These are phyloP conservation scores for Allobates femoralis DNA, from an alignment of 2,797 vertebrate genomes.

Conservation along the genomic window DNA sequence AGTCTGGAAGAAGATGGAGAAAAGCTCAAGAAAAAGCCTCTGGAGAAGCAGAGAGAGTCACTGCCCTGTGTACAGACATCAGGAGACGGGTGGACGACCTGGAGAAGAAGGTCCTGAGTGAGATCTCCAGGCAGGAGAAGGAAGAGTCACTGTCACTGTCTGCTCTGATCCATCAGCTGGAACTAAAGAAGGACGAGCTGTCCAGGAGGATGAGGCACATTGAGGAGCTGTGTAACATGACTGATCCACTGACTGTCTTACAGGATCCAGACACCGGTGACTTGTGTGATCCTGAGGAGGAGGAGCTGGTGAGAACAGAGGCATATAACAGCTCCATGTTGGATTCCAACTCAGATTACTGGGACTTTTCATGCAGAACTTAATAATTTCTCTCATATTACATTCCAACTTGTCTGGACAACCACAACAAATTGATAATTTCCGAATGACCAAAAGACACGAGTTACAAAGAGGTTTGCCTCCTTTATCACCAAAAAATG, in stretches of 20 bases:
- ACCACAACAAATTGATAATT: neutral
- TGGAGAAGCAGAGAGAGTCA: neutral
- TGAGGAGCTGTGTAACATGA: conserved; percentile 17
- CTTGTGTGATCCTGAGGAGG: conserved; percentile 13
- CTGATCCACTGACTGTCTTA: conserved; percentile 6
- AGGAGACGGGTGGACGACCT: conserved; percentile 11
- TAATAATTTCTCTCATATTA: neutral
- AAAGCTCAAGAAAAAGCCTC: neutral
- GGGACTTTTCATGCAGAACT: neutral
- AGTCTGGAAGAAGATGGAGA: neutral
- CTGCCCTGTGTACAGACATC: neutral
- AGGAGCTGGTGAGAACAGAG: neutral
- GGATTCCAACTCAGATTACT: neutral
- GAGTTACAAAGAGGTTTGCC: neutral
- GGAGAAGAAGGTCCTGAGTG: conserved; percentile 1
- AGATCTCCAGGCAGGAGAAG: conserved; percentile 2
- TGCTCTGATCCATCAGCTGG: neutral
- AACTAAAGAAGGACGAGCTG: conserved; percentile 2
- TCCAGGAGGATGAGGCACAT: conserved; percentile 4
- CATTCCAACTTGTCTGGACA: neutral
- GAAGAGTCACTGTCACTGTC: neutral
- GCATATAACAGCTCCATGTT: neutral
- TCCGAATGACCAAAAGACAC: neutral
- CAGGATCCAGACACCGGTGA: neutral
- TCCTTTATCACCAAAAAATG: neutral